phyloP scores from a whole-genome alignment of 2,797 vertebrate genomes.

The Gymnopithys bicolor region DNA sequence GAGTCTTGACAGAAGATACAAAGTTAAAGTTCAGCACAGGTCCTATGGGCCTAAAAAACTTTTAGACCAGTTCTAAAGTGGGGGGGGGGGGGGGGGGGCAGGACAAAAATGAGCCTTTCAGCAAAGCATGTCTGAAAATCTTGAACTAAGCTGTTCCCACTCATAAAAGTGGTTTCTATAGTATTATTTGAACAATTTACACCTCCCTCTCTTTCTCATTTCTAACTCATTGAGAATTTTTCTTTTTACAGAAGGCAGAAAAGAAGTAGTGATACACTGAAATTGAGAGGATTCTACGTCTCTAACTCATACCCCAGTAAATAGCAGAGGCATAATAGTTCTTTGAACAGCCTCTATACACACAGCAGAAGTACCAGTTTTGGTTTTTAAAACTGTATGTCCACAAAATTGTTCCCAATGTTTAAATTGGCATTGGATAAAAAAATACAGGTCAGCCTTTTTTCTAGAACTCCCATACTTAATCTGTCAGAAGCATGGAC shows the following conservation, averaged over 20 bases:
- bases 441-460: neutral
- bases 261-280: neutral
- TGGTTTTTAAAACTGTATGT: neutral
- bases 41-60: neutral
- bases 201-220: neutral
- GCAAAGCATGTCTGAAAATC: neutral
- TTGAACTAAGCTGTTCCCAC: neutral
- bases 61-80: neutral
- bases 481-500: neutral
- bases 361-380: neutral
- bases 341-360: neutral
- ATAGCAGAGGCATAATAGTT: neutral
- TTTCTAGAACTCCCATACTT: neutral
- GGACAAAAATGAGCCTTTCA: neutral
- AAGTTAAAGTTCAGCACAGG: neutral
- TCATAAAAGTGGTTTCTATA: neutral
- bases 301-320: neutral
- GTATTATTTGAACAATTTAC: neutral
- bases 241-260: neutral
- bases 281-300: neutral
- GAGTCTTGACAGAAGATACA: neutral
- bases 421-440: neutral
- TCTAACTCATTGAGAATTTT: neutral
- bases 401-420: neutral
- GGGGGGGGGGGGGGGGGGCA: neutral